Evolutionary conservation across 2,113 vertebrate genomes (phyloP), one percentile per base, ranked within the genome.

Genomic region (Macaca fascicularis): DNA sequence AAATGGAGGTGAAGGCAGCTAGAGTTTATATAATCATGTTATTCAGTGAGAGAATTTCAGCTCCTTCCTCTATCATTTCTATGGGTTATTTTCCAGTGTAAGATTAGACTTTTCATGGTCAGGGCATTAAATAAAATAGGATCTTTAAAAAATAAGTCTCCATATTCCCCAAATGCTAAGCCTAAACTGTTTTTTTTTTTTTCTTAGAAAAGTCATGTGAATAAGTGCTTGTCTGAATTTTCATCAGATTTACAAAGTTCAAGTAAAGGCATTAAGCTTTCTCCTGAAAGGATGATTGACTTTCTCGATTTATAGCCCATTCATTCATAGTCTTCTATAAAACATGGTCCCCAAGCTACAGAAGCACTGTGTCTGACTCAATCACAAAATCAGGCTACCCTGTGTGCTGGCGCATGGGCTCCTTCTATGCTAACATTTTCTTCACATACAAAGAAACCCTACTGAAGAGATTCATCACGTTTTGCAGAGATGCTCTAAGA

Each of bases 1-100:
- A 95, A 96, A 91, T 67, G 76, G 69, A 76, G 14, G 7, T 74
- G 0, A 0, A 64, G 85, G 64, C 89, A 82, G 48, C 72, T 83
- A 35, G 8, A 38, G 69, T 90, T 80, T 94, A 72, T 64, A 88
- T 59, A 92, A 97, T 96, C 32, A 32, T 38, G 43, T 74, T 64
- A 59, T 59, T 78, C 16, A 22, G 25, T 25, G 74, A 92, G 38
- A 0, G 0, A 40, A 74, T 75, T 88, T 81, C 90, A 97, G 87
- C 48, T 92, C n/a, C 92, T 92, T 97, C 76, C 97, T 97, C 79
- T 64, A 40, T 67, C 55, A 67, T 32, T 38, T 76, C 89, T 89
- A 27, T 5, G 82, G 59, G 35, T 80, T 90, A 45, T 81, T 96
- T 92, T 95, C 79, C 96, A 96, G 70, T 72, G 20, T 8, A 81